Conservation (phyloP, 2,797 vertebrate genomes). For the Crenichthys baileyi region DNA sequence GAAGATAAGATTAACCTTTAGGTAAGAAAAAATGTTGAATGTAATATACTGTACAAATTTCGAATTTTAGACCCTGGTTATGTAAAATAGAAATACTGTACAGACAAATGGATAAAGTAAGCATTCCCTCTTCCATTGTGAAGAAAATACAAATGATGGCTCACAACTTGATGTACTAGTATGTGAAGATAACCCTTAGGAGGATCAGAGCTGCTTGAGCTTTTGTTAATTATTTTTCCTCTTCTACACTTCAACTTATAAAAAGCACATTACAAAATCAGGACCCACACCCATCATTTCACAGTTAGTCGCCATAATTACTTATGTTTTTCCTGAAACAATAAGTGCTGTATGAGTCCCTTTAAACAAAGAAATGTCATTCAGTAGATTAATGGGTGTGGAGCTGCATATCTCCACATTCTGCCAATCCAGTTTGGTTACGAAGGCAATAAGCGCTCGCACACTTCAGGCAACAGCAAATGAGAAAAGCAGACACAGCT, state of each 20-base stretch:
- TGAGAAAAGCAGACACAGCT: slow-evolving; percentile 64
- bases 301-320: slow-evolving; percentile 32
- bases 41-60: background rate
- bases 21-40: too few relatives aligned
- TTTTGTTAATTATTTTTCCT: background rate
- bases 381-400: slow-evolving; percentile 60
- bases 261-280: slow-evolving; percentile 11
- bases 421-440: slow-evolving; percentile 57
- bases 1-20: background rate
- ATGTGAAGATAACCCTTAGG: background rate
- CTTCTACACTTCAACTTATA: background rate
- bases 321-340: slow-evolving; percentile 19
- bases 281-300: slow-evolving; percentile 31
- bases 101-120: too few relatives aligned
- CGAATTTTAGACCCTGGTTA: too few relatives aligned
- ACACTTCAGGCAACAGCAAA: slow-evolving; percentile 38
- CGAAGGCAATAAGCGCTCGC: slow-evolving; percentile 26
- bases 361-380: slow-evolving; percentile 47
- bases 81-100: too few relatives aligned
- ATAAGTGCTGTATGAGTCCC: slow-evolving; percentile 22
- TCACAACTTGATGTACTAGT: background rate
- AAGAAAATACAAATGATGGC: too few relatives aligned
- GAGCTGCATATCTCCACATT: slow-evolving; percentile 42
- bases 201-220: background rate
- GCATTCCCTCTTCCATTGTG: too few relatives aligned